These are phyloP conservation scores for Dryoscopus gambensis DNA, from an alignment of 2,113 vertebrate species.

Conservation along the genomic window DNA sequence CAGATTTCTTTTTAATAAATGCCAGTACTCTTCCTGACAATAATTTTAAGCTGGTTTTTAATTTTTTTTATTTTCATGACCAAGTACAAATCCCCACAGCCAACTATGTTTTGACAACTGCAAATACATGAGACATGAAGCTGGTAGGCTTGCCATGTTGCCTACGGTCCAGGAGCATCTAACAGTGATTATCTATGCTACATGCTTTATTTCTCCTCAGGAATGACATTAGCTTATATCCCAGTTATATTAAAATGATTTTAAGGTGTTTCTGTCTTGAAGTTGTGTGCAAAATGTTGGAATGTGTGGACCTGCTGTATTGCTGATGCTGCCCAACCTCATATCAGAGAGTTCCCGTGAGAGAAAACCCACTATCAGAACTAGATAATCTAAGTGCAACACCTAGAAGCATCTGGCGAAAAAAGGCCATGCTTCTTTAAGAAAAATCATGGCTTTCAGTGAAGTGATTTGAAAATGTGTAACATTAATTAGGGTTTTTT, in stretches of 20 bases:
- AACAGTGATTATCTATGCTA: neutral
- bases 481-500: neutral
- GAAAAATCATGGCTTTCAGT: neutral
- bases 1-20: slow-evolving; percentile 13
- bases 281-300: neutral
- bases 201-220: neutral
- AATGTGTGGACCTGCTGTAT: neutral
- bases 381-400: neutral
- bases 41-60: neutral
- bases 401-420: neutral
- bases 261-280: neutral
- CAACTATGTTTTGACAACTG: neutral
- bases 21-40: neutral
- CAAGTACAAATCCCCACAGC: neutral
- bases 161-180: neutral
- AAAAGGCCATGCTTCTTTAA: neutral
- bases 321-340: neutral
- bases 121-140: neutral
- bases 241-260: neutral
- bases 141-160: neutral
- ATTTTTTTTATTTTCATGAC: neutral
- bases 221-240: neutral
- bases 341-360: neutral
- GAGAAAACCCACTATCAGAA: neutral
- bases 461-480: neutral